A percentile compares a stretch with the other conserved stretches of the same genome.
Conservation (phyloP, 1,140 invertebrate species). For the Chironomus tepperi region DNA sequence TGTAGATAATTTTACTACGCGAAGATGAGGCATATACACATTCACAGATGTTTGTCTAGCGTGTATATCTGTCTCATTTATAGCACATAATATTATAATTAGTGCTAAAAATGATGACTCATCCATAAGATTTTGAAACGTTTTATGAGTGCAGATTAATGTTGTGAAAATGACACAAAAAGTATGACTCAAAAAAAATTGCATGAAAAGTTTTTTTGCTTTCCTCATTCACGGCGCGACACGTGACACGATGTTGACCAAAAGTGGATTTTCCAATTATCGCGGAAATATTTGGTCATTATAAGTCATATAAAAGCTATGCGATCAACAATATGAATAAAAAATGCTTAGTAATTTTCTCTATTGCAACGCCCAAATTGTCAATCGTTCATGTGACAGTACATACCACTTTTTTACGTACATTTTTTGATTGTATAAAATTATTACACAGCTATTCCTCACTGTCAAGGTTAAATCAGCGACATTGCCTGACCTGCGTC, state of each 20-base stretch:
- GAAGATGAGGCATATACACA: too few relatives aligned
- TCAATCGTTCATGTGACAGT: neutral
- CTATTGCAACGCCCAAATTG: neutral
- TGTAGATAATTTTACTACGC: too few relatives aligned
- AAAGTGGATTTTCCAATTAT: neutral
- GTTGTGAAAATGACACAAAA: neutral
- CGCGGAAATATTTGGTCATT: too few relatives aligned
- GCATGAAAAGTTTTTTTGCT: neutral
- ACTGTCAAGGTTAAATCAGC: conserved; percentile 1
- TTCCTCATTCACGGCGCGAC: neutral
- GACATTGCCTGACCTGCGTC: conserved; percentile 5
- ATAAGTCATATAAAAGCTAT: too few relatives aligned
- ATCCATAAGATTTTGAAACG: too few relatives aligned
- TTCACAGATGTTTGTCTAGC: too few relatives aligned
- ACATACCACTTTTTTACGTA: neutral
- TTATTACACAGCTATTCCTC: neutral
- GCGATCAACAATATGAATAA: neutral
- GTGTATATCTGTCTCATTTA: too few relatives aligned
- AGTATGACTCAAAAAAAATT: neutral
- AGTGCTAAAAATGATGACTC: too few relatives aligned
- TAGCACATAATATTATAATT: too few relatives aligned
- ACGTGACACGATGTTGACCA: neutral
- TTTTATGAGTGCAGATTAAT: too few relatives aligned
- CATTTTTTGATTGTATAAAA: neutral
- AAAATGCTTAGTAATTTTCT: neutral